Evolutionary conservation across 2,797 vertebrate genomes (phyloP), one percentile per base, ranked within the genome.

Genomic region (Morus bassanus): DNA sequence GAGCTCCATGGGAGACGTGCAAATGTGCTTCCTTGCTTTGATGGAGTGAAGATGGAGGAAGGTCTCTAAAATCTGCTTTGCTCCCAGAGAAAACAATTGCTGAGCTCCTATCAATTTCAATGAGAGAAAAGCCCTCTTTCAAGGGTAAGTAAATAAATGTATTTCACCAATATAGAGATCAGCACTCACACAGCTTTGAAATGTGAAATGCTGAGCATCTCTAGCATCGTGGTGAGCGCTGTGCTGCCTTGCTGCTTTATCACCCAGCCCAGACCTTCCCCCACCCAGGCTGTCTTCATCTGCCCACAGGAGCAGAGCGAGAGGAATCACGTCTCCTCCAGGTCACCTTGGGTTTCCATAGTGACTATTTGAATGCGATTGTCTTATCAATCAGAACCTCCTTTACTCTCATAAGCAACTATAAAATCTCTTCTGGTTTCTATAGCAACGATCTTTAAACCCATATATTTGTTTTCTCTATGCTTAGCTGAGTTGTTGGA

Each of bases 341-440:
- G 92, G 94, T 95, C 90, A 96, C 93, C 94, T 95, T 97, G 68
- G 67, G 98, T 98, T 98, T 98, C 98, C 97, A 98, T 98, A 96
- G 98, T 80, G 94, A 98, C 91, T 91, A 84, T 96, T 97, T 95
- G 87, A 98, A 98, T 97, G 96, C 30, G 84, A 98, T 93, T 95
- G 93, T 97, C 96, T 96, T 97, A 96, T 97, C 96, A 95, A 96
- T 97, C 91, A 97, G 96, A 97, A 95, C 93, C 94, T 96, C 92
- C 88, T 94, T 93, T 72, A 95, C 94, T 96, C 90, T 80, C 83
- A 33, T 75, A 97, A 88, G 80, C 77, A 94, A 61, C 77, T 93
- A 83, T 80, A 89, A 89, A 94, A 94, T 92, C 94, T 94, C 83
- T 78, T 87, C 87, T 85, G 37, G 97, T 98, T 98, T 95, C 97